These are phyloP conservation scores for Agrotis clavis DNA, from an alignment of 2,888 invertebrate species.

Conservation along the genomic window DNA sequence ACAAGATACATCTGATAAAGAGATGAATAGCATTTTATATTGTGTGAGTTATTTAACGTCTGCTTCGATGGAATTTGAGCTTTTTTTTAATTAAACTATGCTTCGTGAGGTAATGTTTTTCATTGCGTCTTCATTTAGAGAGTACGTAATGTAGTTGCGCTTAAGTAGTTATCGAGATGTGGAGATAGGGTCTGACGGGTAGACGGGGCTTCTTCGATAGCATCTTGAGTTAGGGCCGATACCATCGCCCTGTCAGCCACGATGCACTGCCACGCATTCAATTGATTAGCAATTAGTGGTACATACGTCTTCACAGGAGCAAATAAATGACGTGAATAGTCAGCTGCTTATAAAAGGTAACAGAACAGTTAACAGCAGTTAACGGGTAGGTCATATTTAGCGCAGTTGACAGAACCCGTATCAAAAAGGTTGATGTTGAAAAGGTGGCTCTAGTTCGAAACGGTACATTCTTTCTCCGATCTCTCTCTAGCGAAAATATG, in stretches of 20 bases:
- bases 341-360: constrained; percentile 36
- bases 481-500: not conserved
- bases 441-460: not conserved
- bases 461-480: not conserved
- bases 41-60: constrained; percentile 69
- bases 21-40: constrained; percentile 65
- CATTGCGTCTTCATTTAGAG: constrained; percentile 79
- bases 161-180: constrained; percentile 76
- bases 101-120: constrained; percentile 70
- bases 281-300: constrained; percentile 80
- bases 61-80: constrained; percentile 62
- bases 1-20: constrained; percentile 40
- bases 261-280: constrained; percentile 78
- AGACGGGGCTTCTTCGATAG: constrained; percentile 74
- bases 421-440: not conserved
- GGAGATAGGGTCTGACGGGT: constrained; percentile 73
- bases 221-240: constrained; percentile 76
- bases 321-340: constrained; percentile 56
- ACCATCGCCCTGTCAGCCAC: constrained; percentile 73
- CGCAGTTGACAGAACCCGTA: not conserved
- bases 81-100: constrained; percentile 76
- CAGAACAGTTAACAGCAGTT: constrained; percentile 19
- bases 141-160: constrained; percentile 76
- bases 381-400: constrained; percentile 13
- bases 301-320: constrained; percentile 71